Conservation (phyloP, 2,888 invertebrate genomes). For the Atherix ibis region DNA sequence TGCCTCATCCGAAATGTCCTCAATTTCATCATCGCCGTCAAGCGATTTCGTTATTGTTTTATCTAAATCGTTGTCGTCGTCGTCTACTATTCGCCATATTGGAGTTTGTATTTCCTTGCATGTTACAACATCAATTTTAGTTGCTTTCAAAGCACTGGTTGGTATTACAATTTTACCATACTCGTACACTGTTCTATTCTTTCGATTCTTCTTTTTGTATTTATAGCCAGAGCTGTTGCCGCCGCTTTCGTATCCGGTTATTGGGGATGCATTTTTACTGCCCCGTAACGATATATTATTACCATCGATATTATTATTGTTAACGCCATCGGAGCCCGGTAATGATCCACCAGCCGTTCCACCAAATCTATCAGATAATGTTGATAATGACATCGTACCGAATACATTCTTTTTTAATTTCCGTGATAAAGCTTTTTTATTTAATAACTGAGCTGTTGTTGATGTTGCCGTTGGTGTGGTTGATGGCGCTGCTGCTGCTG, state of each 20-base stretch:
- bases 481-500: too few species aligned
- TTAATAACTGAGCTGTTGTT: too few species aligned
- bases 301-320: constrained; percentile 32
- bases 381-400: too few species aligned
- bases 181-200: constrained; percentile 58
- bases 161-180: constrained; percentile 98
- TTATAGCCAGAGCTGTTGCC: constrained; percentile 13
- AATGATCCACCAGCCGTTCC: constrained; percentile 15
- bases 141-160: constrained; percentile 75
- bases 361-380: too few species aligned
- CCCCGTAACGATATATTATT: constrained; percentile 27
- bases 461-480: too few species aligned
- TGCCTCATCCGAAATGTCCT: constrained; percentile 66
- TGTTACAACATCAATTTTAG: constrained; percentile 75
- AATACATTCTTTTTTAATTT: too few species aligned
- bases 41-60: constrained; percentile 11
- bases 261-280: constrained; percentile 40
- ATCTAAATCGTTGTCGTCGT: constrained; percentile 34
- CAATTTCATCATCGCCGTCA: constrained; percentile 34
- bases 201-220: constrained; percentile 26
- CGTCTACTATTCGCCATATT: constrained; percentile 36
- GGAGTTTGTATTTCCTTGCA: constrained; percentile 95
- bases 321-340: constrained; percentile 13
- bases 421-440: too few species aligned
- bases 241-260: constrained; percentile 20